Percentiles rank a stretch among this genome's conserved stretches.
Conservation (phyloP, 2,888 invertebrate species). For the Dasysyrphus tricinctus region DNA sequence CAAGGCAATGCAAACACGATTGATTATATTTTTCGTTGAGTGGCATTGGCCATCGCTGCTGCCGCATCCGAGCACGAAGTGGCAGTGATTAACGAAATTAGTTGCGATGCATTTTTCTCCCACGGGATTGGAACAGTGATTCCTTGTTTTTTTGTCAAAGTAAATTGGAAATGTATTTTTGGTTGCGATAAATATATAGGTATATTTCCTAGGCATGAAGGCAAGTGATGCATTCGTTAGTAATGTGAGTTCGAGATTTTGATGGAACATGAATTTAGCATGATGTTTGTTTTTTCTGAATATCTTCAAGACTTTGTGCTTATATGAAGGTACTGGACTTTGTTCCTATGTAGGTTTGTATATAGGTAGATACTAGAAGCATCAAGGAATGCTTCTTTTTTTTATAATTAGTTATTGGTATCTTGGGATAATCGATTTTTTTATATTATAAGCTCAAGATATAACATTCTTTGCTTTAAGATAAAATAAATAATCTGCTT, state of each 20-base stretch:
- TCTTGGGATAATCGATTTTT: too few relatives aligned
- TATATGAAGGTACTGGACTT: too few relatives aligned
- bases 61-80: constrained; percentile 36
- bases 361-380: too few relatives aligned
- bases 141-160: constrained; percentile 28
- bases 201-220: background rate
- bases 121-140: constrained; percentile 45
- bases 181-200: background rate
- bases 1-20: constrained; percentile 68
- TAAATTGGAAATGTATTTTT: constrained; percentile 41
- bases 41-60: constrained; percentile 54
- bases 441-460: too few relatives aligned
- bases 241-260: background rate
- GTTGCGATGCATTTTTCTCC: constrained; percentile 68
- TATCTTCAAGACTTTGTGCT: too few relatives aligned
- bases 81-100: constrained; percentile 74
- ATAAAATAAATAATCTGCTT: too few relatives aligned
- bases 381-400: too few relatives aligned
- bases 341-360: too few relatives aligned
- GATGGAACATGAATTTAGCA: background rate
- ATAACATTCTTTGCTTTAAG: too few relatives aligned
- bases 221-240: background rate
- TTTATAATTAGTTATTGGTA: too few relatives aligned
- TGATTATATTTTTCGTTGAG: constrained; percentile 68
- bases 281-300: background rate